Base-by-base conservation (phyloP, 2,797 vertebrate genomes). In the Takifugu ocellatus region DNA sequence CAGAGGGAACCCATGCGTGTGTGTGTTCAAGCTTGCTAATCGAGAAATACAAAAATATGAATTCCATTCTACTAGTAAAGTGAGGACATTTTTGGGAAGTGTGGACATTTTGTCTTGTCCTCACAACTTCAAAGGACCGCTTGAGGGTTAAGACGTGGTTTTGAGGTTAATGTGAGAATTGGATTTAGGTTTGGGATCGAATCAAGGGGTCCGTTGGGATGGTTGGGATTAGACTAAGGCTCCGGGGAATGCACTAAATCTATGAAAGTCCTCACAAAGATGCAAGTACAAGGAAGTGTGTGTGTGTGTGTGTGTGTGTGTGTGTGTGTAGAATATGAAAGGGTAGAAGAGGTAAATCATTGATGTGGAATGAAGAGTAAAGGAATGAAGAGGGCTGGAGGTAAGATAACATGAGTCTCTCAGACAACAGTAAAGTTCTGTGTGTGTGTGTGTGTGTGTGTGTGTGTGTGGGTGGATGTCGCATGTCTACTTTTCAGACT, bases 281-380 rank as follows among this genome's bases (percentile, higher is more conserved):
- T 2, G 3, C 7, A 3, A 21, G 17, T 7, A 16, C 27, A 25
- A 12, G 15, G 15, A 12, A 5, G 24, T 27, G 16, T 29, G 12
- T 49, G 36, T 50, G 5, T 61, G 49, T 50, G 25, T 50, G 49
- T 51, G 54, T 51, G 14, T 9, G 33, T 49, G 43, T 26, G 33
- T 64, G 45, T 59, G 50, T 33, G 15, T 33, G 42, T 24, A 59
- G 49, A 58, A 55, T 72, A 31, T 49, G 15, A 49, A 54, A 58
- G 24, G 25, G 33, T 51, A 36, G 25, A 48, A 24, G 57, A 11
- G 25, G 0, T 25, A 50, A 7, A 49, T 59, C 59, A 61, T 58
- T 50, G 69, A 48, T 48, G 75, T 72, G 69, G 50, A 76, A 68
- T 42, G 2, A 45, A 36, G 63, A 51, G 54, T 61, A 59, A 72